Percentiles rank a stretch among this genome's conserved stretches.
Evolutionary conservation across 2,797 vertebrate genomes (phyloP).

Genomic region (Xenopus petersii): DNA sequence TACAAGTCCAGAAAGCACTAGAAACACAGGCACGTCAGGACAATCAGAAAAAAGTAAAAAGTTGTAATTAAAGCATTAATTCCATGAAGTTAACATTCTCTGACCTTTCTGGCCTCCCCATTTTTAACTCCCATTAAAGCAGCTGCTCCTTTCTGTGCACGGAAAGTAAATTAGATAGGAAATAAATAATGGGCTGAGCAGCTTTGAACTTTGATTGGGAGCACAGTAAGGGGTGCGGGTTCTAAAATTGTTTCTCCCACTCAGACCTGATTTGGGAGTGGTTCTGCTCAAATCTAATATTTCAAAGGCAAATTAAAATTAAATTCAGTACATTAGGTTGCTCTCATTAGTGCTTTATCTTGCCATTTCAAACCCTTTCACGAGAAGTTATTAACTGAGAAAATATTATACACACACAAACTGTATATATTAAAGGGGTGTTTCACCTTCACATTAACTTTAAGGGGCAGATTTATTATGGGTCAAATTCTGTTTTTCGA

Average conservation of each 20-base stretch:
- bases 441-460: too few species aligned
- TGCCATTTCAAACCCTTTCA: too few species aligned
- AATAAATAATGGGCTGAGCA: neutral
- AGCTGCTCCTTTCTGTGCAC: neutral
- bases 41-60: neutral
- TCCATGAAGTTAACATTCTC: neutral
- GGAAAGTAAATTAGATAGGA: neutral
- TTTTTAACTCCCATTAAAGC: neutral
- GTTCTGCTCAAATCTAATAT: neutral
- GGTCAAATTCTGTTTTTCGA: too few species aligned
- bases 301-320: neutral
- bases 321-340: neutral
- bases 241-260: neutral
- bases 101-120: neutral
- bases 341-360: neutral
- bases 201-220: neutral
- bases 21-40: neutral
- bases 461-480: too few species aligned
- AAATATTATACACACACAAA: too few species aligned
- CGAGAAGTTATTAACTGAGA: too few species aligned
- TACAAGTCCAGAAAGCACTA: too few species aligned
- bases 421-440: too few species aligned
- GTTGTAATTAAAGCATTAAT: slow-evolving; percentile 12
- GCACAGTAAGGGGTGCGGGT: neutral
- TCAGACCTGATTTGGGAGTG: neutral